Conservation (phyloP, 2,888 invertebrate genomes). For the Omphaloscelis lunosa region DNA sequence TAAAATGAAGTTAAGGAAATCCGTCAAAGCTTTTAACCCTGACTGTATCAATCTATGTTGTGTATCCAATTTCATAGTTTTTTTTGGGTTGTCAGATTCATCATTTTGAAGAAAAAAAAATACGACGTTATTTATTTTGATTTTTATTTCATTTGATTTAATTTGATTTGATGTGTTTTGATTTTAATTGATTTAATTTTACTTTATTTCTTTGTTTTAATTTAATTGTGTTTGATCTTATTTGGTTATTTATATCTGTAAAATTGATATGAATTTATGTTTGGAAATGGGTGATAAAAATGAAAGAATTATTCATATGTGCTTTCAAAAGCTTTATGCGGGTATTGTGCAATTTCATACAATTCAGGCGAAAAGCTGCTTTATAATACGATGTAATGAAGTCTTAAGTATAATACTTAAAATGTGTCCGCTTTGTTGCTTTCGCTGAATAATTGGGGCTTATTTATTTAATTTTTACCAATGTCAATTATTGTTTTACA, state of each 20-base stretch:
- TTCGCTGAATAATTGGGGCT: background rate
- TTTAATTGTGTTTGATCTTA: too few relatives aligned
- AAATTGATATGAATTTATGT: too few relatives aligned
- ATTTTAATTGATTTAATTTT: too few relatives aligned
- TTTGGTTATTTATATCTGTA: too few relatives aligned
- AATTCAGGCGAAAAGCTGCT: background rate
- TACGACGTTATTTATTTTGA: too few relatives aligned
- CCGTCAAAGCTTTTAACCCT: background rate
- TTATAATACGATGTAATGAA: too few relatives aligned
- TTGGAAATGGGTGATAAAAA: too few relatives aligned
- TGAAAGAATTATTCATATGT: too few relatives aligned
- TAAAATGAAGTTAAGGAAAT: background rate
- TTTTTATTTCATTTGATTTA: too few relatives aligned
- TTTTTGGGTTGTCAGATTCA: background rate
- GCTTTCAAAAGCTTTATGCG: background rate
- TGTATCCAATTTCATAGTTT: background rate
- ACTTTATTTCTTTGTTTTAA: too few relatives aligned
- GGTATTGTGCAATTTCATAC: background rate
- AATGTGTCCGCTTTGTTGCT: background rate
- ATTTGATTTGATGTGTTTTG: too few relatives aligned
- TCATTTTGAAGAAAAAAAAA: background rate
- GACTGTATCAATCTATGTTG: background rate
- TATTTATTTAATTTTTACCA: background rate
- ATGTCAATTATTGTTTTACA: background rate
- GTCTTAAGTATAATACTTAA: background rate